Percentiles rank a stretch among this genome's conserved stretches.
Conservation (phyloP, 2,113 vertebrate genomes). For the Siniperca knerii region DNA sequence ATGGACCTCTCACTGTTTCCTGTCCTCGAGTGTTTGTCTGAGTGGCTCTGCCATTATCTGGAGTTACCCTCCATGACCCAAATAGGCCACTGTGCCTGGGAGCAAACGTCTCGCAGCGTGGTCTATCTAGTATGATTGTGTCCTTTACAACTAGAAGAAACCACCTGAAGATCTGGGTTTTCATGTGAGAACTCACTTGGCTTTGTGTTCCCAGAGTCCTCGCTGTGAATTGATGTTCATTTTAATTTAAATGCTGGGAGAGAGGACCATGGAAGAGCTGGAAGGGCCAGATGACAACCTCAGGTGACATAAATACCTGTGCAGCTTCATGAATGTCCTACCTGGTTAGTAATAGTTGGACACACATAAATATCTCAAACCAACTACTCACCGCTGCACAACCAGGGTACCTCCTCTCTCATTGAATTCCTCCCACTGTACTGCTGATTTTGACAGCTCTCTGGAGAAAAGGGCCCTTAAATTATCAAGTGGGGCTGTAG, state of each 20-base stretch:
- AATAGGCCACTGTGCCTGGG: constrained; percentile 58
- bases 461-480: constrained; percentile 73
- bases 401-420: constrained; percentile 12
- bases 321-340: not conserved
- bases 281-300: constrained; percentile 1
- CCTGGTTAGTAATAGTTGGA: not conserved
- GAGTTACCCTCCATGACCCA: constrained; percentile 63
- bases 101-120: constrained; percentile 39
- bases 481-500: constrained; percentile 78
- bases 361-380: constrained; percentile 14
- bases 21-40: constrained; percentile 72
- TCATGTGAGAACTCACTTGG: constrained; percentile 69
- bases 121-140: constrained; percentile 42
- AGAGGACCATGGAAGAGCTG: not conserved
- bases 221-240: constrained; percentile 18
- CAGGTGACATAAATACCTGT: constrained; percentile 11
- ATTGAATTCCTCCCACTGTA: constrained; percentile 43
- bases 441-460: constrained; percentile 72
- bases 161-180: constrained; percentile 63
- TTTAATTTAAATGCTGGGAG: constrained; percentile 15
- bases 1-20: constrained; percentile 60
- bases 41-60: constrained; percentile 66
- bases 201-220: constrained; percentile 70
- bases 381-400: constrained; percentile 27
- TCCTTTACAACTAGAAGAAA: constrained; percentile 55